A percentile compares a stretch with the other conserved stretches of the same genome.
These are phyloP conservation scores for Pandion haliaetus DNA, from an alignment of 2,113 vertebrate species.

Conservation along the genomic window DNA sequence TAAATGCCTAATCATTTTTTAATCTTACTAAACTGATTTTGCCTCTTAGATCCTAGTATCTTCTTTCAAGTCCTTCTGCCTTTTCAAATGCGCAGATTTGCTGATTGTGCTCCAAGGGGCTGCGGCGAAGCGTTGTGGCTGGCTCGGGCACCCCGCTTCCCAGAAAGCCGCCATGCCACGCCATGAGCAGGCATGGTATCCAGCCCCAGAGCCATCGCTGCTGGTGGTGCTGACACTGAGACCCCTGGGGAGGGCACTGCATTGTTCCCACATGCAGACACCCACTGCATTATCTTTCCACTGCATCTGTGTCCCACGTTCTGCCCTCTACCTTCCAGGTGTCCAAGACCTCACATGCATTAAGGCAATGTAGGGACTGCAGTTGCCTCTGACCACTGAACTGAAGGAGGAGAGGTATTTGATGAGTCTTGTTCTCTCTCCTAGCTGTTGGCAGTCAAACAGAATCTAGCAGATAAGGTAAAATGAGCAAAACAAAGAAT, in stretches of 20 bases:
- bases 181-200: fast-evolving
- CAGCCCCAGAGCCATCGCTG: not conserved
- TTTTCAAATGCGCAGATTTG: not conserved
- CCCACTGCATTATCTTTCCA: not conserved
- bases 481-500: not conserved
- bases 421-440: not conserved
- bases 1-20: not conserved
- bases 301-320: not conserved
- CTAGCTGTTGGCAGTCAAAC: not conserved
- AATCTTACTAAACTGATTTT: slow-evolving; percentile 22
- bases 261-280: not conserved
- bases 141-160: fast-evolving
- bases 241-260: not conserved
- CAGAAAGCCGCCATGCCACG: not conserved
- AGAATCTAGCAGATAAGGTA: not conserved
- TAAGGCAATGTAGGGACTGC: not conserved
- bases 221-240: not conserved
- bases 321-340: not conserved
- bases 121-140: not conserved
- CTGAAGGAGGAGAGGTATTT: not conserved
- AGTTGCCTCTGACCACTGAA: not conserved
- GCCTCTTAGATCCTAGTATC: not conserved
- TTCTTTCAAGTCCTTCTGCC: not conserved
- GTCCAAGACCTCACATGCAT: fast-evolving
- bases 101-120: not conserved